These are phyloP conservation scores for Aradophagus sp. DNA, from an alignment of 1,140 invertebrate genomes.

Conservation along the genomic window DNA sequence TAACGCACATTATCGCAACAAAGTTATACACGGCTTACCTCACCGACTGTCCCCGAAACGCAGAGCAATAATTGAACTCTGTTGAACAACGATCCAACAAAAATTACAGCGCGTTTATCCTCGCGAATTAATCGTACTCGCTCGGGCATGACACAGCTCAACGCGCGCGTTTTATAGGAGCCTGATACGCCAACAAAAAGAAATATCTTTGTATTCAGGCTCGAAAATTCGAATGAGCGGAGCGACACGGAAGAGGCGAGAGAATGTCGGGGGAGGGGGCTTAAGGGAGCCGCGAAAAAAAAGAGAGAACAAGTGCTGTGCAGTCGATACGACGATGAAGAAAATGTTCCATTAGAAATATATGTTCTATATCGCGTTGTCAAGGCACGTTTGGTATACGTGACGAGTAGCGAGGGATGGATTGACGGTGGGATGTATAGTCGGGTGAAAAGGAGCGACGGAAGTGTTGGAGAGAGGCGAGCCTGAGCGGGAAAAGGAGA, in stretches of 20 bases:
- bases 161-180: slow-evolving; percentile 3
- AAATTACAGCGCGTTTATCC: too few relatives aligned
- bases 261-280: slow-evolving; percentile 5
- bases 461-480: slow-evolving; percentile 37
- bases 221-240: slow-evolving; percentile 27
- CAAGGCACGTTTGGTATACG: slow-evolving; percentile 61
- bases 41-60: too few relatives aligned
- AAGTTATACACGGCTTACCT: too few relatives aligned
- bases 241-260: slow-evolving; percentile 13
- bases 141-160: too few relatives aligned
- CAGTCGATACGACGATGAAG: slow-evolving; percentile 41
- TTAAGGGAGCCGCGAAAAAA: slow-evolving; percentile 18
- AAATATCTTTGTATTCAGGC: slow-evolving; percentile 28
- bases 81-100: too few relatives aligned
- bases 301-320: slow-evolving; percentile 38
- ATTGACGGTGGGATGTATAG: slow-evolving; percentile 41
- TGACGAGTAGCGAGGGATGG: slow-evolving; percentile 58
- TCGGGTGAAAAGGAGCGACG: slow-evolving; percentile 44
- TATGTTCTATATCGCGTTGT: slow-evolving; percentile 60
- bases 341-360: slow-evolving; percentile 63
- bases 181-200: slow-evolving; percentile 6
- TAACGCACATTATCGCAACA: too few relatives aligned
- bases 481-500: slow-evolving; percentile 5
- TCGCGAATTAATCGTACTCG: too few relatives aligned
- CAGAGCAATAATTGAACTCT: too few relatives aligned